Conservation (phyloP, 2,113 vertebrate genomes). For the Edolisoma coerulescens region DNA sequence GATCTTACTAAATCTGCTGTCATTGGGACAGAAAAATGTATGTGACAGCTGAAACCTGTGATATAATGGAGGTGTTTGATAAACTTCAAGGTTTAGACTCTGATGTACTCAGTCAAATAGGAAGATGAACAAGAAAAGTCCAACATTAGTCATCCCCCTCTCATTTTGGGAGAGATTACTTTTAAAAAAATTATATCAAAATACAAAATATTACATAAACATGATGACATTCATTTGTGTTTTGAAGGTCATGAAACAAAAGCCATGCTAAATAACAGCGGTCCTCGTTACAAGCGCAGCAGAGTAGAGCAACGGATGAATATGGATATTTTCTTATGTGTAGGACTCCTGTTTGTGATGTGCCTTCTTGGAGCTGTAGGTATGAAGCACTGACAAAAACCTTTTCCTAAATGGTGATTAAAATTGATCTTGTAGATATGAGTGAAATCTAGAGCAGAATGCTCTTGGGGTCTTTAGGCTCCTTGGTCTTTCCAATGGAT, state of each 20-base stretch:
- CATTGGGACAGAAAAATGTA: background rate
- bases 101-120: background rate
- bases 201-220: background rate
- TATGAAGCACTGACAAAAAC: conserved; percentile 54
- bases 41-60: background rate
- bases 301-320: conserved; percentile 89
- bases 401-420: background rate
- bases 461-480: background rate
- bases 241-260: conserved; percentile 91
- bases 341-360: conserved; percentile 87
- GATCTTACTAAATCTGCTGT: background rate
- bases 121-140: background rate
- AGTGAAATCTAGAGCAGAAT: background rate
- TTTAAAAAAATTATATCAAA: no score
- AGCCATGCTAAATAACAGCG: conserved; percentile 91
- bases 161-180: background rate
- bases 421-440: background rate
- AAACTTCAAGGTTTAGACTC: background rate
- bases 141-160: background rate
- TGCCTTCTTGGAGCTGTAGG: conserved; percentile 88
- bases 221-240: background rate
- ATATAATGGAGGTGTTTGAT: background rate
- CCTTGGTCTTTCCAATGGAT: background rate
- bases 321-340: conserved; percentile 81
- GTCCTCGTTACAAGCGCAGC: conserved; percentile 91